Conservation (phyloP, 2,888 invertebrate genomes). For the Tryphoninae sp. region DNA sequence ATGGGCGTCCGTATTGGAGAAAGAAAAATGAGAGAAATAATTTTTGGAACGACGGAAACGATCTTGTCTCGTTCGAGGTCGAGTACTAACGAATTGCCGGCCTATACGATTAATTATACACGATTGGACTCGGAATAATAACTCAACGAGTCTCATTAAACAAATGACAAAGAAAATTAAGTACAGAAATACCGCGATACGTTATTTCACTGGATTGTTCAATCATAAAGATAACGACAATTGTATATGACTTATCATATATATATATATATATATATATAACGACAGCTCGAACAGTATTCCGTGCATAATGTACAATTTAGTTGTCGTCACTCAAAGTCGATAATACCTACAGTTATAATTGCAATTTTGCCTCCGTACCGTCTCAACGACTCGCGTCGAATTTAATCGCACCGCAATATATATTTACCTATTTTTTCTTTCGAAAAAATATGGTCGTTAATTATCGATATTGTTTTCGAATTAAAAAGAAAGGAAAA, state of each 20-base stretch:
- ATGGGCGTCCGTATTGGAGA: neutral
- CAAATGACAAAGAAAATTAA: slow-evolving; percentile 12
- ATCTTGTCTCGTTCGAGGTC: slow-evolving; percentile 31
- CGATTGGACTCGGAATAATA: slow-evolving; percentile 25
- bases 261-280: slow-evolving; percentile 13
- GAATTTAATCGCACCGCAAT: slow-evolving; percentile 52
- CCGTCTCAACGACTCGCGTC: slow-evolving; percentile 55
- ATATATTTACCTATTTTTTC: slow-evolving; percentile 34
- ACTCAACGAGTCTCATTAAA: slow-evolving; percentile 29
- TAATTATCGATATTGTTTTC: slow-evolving; percentile 59
- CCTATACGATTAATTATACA: slow-evolving; percentile 45
- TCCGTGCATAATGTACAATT: slow-evolving; percentile 46
- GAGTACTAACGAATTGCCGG: slow-evolving; percentile 57
- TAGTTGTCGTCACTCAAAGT: slow-evolving; percentile 37
- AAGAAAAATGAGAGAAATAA: neutral
- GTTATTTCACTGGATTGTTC: slow-evolving; percentile 33
- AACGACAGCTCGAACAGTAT: slow-evolving; percentile 49
- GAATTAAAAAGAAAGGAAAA: slow-evolving; percentile 36
- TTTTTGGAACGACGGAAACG: slow-evolving; percentile 9
- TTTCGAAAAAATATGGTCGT: slow-evolving; percentile 47
- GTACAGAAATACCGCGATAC: slow-evolving; percentile 32
- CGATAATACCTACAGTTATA: slow-evolving; percentile 29
- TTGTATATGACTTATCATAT: neutral
- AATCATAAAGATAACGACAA: slow-evolving; percentile 14
- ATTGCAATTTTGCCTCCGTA: slow-evolving; percentile 48